Evolutionary conservation across 2,113 vertebrate genomes (phyloP), one percentile per base, ranked within the genome.

Genomic region (Mesoclemmys tuberculata): DNA sequence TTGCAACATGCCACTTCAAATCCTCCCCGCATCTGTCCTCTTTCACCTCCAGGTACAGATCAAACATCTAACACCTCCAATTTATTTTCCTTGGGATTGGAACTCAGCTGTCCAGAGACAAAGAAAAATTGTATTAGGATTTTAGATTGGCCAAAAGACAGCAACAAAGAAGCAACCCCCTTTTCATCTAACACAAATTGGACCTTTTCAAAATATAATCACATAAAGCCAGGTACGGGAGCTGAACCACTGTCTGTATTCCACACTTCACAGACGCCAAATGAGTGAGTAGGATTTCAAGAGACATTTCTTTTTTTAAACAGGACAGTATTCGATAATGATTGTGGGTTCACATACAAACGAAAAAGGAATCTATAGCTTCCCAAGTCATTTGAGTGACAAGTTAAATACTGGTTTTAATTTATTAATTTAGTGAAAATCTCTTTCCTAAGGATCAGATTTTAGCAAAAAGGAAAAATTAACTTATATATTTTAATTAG

Each of bases 111-210:
- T 68, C 10, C 31, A 92, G 41, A 82, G 51, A 61, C 29, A 90
- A 90, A 90, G 52, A 54, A 54, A 92, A 86, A 78, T 56, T 90
- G 11, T 46, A 90, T 22, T 14, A 21, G 11, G 77, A 27, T 85
- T 77, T 93, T 85, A 94, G 64, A 29, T 2, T 58, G 26, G 75
- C 52, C 56, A 27, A 24, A 61, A 64, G 35, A 55, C 51, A 27
- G 41, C 41, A 29, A 58, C 16, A 46, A 88, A 80, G 58, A 80
- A 90, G 91, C 3, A 95, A 74, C 46, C 24, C 2, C 46, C 13
- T 93, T 94, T 92, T n/a, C 71, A 91, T 87, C 64, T 35, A 90
- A 94, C n/a, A 71, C 64, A 19, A 22, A 22, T 71, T 38, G 64
- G n/a, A 21, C n/a, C 9, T 38, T 71, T 5, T 46, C 22, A 52